Evolutionary conservation across 2,888 invertebrate genomes (phyloP), one percentile per base, ranked within the genome.

Genomic region (Cheilosia pagana): DNA sequence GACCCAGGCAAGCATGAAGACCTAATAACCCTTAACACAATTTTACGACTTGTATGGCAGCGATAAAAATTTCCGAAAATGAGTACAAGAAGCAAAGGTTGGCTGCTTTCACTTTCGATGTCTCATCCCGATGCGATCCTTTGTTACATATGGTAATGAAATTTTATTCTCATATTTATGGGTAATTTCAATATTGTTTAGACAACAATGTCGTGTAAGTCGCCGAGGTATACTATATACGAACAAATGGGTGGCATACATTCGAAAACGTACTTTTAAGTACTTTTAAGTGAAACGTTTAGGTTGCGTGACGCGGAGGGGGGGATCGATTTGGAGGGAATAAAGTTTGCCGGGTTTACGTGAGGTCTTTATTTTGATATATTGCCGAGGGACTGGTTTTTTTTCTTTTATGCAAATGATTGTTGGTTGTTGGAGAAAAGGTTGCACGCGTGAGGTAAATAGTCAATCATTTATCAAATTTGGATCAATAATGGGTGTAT

Each of bases 111-210:
- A 68, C 67, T 74, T 83, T 72, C 72, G 82, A 83, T 83, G 78
- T 72, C 72, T 72, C 68, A 63, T 82, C 70, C 60, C 75, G 55
- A 12, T 23, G 52, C 45, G 59, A 67, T 55, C 60, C 62, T 68
- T 74, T 79, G 65, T 62, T 63, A 57, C 68, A 67, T 52, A 43
- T 41, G 31, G 78, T 79, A 83, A 83, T 78, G 79, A 85, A 79
- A 85, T 85, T 79, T 65, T 71, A 79, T 85, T 79, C 79, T 60
- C 70, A 85, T 70, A 85, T 85, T 85, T 85, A 85, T 85, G 85
- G 59, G 79, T 67, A 74, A 83, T 83, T 83, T 79, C 79, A 85
- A 79, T 79, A 85, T 85, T 85, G 75, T 79, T 85, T 85, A 31
- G 79, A 60, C 65, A 79, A 79, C 79, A 85, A 79, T 79, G 60